Evolutionary conservation across 2,888 invertebrate genomes (phyloP).

Genomic region (Acanthosoma haemorrhoidale): DNA sequence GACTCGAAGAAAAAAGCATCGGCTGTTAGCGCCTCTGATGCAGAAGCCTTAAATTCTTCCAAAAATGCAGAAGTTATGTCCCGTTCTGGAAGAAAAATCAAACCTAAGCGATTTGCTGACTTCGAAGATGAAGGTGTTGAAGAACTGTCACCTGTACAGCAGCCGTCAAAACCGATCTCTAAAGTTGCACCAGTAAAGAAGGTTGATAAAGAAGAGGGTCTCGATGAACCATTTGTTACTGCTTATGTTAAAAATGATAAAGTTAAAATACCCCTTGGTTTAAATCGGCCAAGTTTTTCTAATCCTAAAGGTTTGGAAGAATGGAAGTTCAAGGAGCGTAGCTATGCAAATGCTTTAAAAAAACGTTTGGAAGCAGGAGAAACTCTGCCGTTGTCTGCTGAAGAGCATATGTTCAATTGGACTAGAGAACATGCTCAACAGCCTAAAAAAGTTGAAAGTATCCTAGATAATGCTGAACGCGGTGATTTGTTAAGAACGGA

Average conservation of each 20-base stretch:
- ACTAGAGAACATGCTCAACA: not conserved
- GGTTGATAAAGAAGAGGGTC: constrained; percentile 28
- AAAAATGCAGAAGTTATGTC: constrained; percentile 35
- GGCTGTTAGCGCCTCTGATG: constrained; percentile 16
- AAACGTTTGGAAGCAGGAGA: constrained; percentile 49
- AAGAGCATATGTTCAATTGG: constrained; percentile 31
- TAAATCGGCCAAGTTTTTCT: constrained; percentile 17
- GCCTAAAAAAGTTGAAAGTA: not conserved
- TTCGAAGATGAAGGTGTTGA: constrained; percentile 38
- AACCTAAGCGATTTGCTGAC: constrained; percentile 53
- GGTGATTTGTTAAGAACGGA: constrained; percentile 47
- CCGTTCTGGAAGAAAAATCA: constrained; percentile 61
- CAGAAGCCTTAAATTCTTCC: constrained; percentile 5
- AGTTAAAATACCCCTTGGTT: constrained; percentile 21
- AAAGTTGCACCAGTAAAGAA: constrained; percentile 10
- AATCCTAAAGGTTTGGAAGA: not conserved
- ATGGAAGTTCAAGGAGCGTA: constrained; percentile 49
- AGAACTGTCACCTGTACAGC: not conserved
- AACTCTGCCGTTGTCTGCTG: constrained; percentile 38
- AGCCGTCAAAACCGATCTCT: not conserved
- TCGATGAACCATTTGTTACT: not conserved
- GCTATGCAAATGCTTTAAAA: constrained; percentile 59
- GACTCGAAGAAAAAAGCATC: constrained; percentile 27
- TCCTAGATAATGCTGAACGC: not conserved
- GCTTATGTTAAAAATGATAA: constrained; percentile 22